Evolutionary conservation across 2,113 vertebrate species (phyloP).

Genomic region (Nothocercus julius): DNA sequence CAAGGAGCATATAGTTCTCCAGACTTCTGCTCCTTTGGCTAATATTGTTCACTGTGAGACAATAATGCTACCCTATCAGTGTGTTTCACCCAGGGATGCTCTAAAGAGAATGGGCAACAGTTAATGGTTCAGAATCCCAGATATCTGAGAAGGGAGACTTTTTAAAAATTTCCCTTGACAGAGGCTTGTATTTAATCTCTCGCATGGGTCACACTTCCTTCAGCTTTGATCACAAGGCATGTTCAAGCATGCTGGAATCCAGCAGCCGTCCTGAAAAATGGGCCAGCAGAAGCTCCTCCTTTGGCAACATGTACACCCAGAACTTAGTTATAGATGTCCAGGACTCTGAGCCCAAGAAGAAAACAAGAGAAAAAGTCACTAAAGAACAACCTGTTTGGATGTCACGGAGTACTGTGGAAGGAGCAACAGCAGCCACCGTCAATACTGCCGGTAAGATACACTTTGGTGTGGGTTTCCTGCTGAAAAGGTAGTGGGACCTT

Average conservation of each 20-base stretch:
- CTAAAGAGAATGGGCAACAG: background rate
- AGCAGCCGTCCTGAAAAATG: conserved; percentile 6
- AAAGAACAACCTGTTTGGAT: conserved; percentile 69
- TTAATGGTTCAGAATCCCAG: background rate
- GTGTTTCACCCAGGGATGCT: background rate
- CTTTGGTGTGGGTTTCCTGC: background rate
- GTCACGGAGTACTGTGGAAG: conserved; percentile 52
- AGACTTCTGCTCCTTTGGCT: background rate
- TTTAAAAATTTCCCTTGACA: background rate
- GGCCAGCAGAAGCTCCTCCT: conserved; percentile 12
- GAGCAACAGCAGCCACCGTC: background rate
- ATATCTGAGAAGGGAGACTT: background rate
- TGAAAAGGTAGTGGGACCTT: background rate
- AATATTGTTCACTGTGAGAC: background rate
- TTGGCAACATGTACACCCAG: conserved; percentile 46
- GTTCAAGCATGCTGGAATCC: background rate
- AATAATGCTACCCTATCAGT: background rate
- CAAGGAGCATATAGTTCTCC: background rate
- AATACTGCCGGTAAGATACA: background rate
- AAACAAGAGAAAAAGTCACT: background rate
- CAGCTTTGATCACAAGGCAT: conserved; percentile 21
- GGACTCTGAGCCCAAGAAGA: conserved; percentile 34
- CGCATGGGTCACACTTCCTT: background rate
- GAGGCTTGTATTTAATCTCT: background rate
- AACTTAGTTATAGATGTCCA: conserved; percentile 53